These are phyloP conservation scores for Drosophila setifemur DNA, from an alignment of 1,140 invertebrate genomes.

Conservation along the genomic window DNA sequence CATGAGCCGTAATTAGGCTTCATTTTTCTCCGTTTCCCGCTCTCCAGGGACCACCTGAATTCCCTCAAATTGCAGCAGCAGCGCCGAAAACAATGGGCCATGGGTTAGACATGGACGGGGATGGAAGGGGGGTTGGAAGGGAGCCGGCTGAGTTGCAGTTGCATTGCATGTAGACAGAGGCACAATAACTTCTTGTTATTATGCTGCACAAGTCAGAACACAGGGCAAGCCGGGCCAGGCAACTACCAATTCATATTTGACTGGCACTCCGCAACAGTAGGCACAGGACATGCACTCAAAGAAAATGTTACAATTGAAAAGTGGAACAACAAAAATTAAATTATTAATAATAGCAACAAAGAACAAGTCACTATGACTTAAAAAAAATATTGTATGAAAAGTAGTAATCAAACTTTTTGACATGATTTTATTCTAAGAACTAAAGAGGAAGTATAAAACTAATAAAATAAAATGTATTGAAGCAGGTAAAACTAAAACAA, in stretches of 20 bases:
- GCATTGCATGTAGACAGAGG: constrained; percentile 62
- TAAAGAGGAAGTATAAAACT: too few species aligned
- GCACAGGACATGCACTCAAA: constrained; percentile 32
- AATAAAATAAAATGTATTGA: too few species aligned
- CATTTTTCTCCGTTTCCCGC: constrained; percentile 45
- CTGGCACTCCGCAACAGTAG: constrained; percentile 66
- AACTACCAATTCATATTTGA: constrained; percentile 75
- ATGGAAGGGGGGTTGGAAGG: constrained; percentile 1
- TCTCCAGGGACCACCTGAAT: constrained; percentile 37
- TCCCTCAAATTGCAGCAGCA: constrained; percentile 24
- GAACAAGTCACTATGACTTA: too few species aligned
- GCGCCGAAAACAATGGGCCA: constrained; percentile 35
- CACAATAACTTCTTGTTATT: constrained; percentile 75
- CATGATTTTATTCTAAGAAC: too few species aligned
- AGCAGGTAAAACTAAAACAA: too few species aligned
- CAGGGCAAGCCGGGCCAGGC: constrained; percentile 9
- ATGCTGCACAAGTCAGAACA: constrained; percentile 57
- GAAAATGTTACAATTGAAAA: not conserved
- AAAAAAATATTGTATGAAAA: too few species aligned
- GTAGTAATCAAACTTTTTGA: too few species aligned
- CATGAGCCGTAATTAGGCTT: constrained; percentile 57
- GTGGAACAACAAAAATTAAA: too few species aligned
- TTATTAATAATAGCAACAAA: too few species aligned
- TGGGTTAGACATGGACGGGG: not conserved
- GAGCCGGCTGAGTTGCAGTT: constrained; percentile 23